Evolutionary conservation across 2,888 invertebrate species (phyloP).

Genomic region (Drosophila pseudotalamancana): DNA sequence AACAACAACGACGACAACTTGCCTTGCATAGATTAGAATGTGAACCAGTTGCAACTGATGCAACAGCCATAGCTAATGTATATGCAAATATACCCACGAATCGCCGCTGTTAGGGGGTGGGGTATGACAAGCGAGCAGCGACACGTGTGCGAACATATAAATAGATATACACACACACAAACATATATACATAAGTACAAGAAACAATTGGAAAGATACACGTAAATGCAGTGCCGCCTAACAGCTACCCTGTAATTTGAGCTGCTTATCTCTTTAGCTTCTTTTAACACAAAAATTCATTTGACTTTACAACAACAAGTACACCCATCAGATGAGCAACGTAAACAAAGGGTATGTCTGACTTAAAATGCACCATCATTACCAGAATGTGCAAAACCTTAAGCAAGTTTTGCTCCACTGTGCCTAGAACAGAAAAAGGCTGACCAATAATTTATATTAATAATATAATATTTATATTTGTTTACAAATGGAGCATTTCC

Average conservation of each 20-base stretch:
- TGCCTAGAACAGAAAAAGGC: no score
- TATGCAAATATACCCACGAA: conserved; percentile 29
- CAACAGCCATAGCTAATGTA: conserved; percentile 18
- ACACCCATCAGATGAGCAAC: no score
- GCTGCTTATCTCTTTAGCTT: neutral
- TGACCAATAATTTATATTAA: no score
- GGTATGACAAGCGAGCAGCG: conserved; percentile 25
- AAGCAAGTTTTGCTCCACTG: no score
- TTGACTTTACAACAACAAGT: no score
- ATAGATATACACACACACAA: conserved; percentile 19
- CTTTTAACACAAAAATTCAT: neutral
- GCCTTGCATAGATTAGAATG: conserved; percentile 76
- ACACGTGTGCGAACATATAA: conserved; percentile 55
- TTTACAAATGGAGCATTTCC: no score
- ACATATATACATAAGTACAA: conserved; percentile 27
- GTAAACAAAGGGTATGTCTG: no score
- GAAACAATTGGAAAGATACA: conserved; percentile 47
- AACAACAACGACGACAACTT: conserved; percentile 23
- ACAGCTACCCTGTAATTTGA: neutral
- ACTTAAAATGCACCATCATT: no score
- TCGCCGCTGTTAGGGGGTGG: neutral
- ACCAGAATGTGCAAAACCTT: no score
- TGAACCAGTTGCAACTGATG: conserved; percentile 53
- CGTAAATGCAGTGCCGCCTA: no score
- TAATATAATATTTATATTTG: no score